These are phyloP conservation scores for Lanius ludovicianus DNA, from an alignment of 2,113 vertebrate species.

Conservation along the genomic window DNA sequence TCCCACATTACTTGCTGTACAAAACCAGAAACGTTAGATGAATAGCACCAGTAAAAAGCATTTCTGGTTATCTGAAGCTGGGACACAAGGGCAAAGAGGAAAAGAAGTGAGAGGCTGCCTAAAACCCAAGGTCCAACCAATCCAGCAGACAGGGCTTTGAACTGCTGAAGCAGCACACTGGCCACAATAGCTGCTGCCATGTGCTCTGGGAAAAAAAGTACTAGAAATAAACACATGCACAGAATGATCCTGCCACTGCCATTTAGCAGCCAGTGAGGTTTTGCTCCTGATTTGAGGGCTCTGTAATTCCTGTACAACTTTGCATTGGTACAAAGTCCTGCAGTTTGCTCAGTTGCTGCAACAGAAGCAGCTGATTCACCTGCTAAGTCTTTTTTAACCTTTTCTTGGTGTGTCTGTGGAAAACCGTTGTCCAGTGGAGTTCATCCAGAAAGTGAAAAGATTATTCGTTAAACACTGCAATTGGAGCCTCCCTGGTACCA, in stretches of 20 bases:
- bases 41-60: background rate
- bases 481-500: background rate
- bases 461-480: background rate
- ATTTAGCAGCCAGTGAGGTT: background rate
- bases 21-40: background rate
- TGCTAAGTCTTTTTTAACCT: background rate
- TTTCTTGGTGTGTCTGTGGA: background rate
- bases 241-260: background rate
- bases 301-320: background rate
- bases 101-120: background rate
- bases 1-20: background rate
- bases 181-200: background rate
- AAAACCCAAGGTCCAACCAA: background rate
- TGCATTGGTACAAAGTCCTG: background rate
- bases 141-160: background rate
- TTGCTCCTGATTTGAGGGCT: background rate
- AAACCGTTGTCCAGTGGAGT: background rate
- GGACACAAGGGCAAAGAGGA: background rate
- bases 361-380: background rate
- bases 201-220: background rate
- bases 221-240: background rate
- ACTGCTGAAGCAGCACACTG: background rate
- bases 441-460: background rate
- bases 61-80: background rate
- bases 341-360: background rate